Base-by-base conservation (phyloP, 2,797 vertebrate species). In the Ctenochaetus hawaiiensis region DNA sequence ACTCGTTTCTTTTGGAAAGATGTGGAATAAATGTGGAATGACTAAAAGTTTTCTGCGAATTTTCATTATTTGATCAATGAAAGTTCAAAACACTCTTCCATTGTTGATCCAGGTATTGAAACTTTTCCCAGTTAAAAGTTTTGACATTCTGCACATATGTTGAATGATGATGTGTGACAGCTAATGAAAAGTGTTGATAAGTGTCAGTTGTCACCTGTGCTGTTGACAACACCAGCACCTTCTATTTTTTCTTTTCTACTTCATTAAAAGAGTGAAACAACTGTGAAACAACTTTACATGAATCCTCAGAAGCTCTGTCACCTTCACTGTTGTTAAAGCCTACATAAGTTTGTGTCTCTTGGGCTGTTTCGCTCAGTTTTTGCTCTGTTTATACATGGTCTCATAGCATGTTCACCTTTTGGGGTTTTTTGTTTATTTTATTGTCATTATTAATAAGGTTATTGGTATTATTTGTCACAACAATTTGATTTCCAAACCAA, bases 61-160 rank as follows among this genome's bases (percentile, higher is more conserved):
- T 26, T 26, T 73, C 63, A 63, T 69, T 26, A 39, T 81, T 66
- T 43, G 57, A 44, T 49, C 54, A 39, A n/a, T 59, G 82, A 74
- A 58, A 37, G 52, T 72, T 85, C 60, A 26, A 74, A 73, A 75
- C 68, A 61, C 49, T 80, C 78, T 47, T 30, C 54, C 75, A 72
- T 65, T 70, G 47, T 18, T n/a, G 39, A 49, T 59, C 45, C 45
- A 17, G 16, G 10, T 47, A 26, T 26, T 26, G 26, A 26, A 26
- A 26, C 26, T 26, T 26, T 26, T 26, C 26, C 26, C 2, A 26
- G 37, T 6, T 9, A 39, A 2, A 39, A 39, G 37, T 39, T 39
- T 39, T 39, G 6, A 5, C 6, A 5, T 39, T 39, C 37, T 39
- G 37, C 37, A 3, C 37, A 9, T 39, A 39, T 5, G 37, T 39